Base-by-base conservation (phyloP, 1,140 invertebrate genomes). In the Ooceraea biroi region DNA sequence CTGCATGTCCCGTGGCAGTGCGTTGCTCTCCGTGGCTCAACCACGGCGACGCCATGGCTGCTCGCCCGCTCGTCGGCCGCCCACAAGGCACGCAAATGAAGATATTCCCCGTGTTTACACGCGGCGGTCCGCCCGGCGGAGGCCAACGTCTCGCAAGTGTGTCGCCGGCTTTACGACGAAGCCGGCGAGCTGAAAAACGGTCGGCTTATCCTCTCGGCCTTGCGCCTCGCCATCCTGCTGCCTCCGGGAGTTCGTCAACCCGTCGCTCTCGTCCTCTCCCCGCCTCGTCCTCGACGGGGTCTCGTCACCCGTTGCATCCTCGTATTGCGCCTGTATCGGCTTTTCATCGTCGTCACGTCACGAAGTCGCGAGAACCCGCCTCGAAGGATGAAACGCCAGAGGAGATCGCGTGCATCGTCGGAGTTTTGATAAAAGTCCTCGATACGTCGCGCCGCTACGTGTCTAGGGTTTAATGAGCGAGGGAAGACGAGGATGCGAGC, bases 111-210 rank as follows among this genome's bases (percentile, higher is more conserved):
- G 78, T 89, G 87, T 90, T 90, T 90, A 90, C 89, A 84, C 74
- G 58, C 57, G 7, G 41, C 73, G 58, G 1, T 58, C 58, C 41
- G 69, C 41, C 57, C 72, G 71, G 86, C 78, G 82, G 65, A 90
- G 90, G 88, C 87, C 89, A 88, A 90, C 83, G 84, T 82, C 88
- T 91, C 82, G 84, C 80, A 91, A 88, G 86, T 90, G 78, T 91
- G 86, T 89, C 88, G 80, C 71, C 58, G 73, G 58, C 66, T 63
- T 69, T 65, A 60, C 78, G 61, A 14, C n/a, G 52, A 7, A 48
- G 60, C 66, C 52, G 44, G 46, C 46, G n/a, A 36, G 46, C 36
- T 89, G 80, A 86, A 89, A 89, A 89, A 89, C 71, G 65, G 57
- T 84, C 73, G 61, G 69, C 74, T 90, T 88, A 72, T 88, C 83